Evolutionary conservation across 2,113 vertebrate genomes (phyloP).

Genomic region (mouse (Mus musculus)): GRCm39 chr1:125345501-125346000

Average conservation of each 20-base stretch:
- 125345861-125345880: conserved; percentile 24
- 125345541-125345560: neutral
- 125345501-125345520: neutral
- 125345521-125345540: neutral
- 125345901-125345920: conserved; percentile 35
- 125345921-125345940: conserved; percentile 46
- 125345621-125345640: neutral
- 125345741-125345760: neutral
- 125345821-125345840: conserved; percentile 7
- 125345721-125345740: conserved; percentile 14
- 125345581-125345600: neutral
- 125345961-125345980: conserved; percentile 54
- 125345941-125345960: conserved; percentile 33
- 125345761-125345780: conserved; percentile 28
- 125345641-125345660: neutral
- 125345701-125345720: neutral
- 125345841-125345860: neutral
- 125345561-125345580: neutral
- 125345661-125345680: neutral
- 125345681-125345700: neutral
- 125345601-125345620: neutral
- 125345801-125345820: conserved; percentile 33
- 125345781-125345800: conserved; percentile 19
- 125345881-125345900: neutral
- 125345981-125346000: conserved; percentile 99